Evolutionary conservation across 2,888 invertebrate species (phyloP), one percentile per base, ranked within the genome.

Genomic region (Amiota mariae): DNA sequence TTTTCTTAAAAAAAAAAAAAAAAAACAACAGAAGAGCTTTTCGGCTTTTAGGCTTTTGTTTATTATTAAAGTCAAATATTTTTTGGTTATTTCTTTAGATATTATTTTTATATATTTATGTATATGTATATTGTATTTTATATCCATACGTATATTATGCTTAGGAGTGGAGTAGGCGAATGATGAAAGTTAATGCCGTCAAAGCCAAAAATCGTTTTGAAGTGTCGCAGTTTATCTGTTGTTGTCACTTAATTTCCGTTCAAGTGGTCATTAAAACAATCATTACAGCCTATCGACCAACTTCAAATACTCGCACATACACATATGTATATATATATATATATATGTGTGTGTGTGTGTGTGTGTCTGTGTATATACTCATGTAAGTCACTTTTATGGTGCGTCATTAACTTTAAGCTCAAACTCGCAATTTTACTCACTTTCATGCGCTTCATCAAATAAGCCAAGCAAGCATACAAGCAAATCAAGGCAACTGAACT

Each of bases 241-340:
- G 79, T 79, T 86, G 85, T 84, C 86, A 85, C 81, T 86, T 85
- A 85, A 86, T 86, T 86, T 85, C 86, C 85, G 82, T 84, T 82
- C 81, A 82, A 85, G 81, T 84, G 81, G 80, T 82, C 82, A 84
- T 85, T 84, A 79, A 86, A 85, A 82, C 85, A 86, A 85, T 86
- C 81, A 85, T 80, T 78, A 76, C 77, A 75, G 72, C 79, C 79
- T 61, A 48, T 20, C 64, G 48, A 66, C 36, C 13, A 54, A 15
- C 54, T 13, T 15, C 54, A 11, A n/a, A 36, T 4, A 48, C 49
- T 18, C 72, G 51, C 68, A 54, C 73, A 73, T 61, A 20, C 72
- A 24, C 12, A 48, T 49, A 63, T 46, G 70, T n/a, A n/a, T n/a
- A n/a, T n/a, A n/a, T n/a, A n/a, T n/a, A n/a, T n/a, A n/a, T n/a